Conservation (phyloP, 1,140 invertebrate genomes). For the Cyclargus thomasi region DNA sequence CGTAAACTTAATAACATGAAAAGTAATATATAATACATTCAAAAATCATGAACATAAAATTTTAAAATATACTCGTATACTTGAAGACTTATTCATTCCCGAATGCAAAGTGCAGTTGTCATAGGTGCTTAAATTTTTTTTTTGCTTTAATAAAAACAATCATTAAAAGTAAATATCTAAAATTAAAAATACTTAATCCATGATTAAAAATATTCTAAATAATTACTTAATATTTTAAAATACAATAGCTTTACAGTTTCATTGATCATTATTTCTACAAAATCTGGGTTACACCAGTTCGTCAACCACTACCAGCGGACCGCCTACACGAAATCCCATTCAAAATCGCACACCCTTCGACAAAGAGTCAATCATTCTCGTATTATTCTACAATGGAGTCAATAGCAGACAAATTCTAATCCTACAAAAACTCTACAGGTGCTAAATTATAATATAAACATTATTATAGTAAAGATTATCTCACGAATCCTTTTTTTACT, state of each 20-base stretch:
- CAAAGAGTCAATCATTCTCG: slow-evolving; percentile 69
- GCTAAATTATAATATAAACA: slow-evolving; percentile 18
- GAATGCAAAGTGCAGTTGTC: no score
- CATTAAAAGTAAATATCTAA: no score
- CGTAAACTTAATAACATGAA: no score
- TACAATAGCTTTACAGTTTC: not conserved
- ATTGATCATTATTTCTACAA: slow-evolving; percentile 19
- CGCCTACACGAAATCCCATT: slow-evolving; percentile 63
- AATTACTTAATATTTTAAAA: no score
- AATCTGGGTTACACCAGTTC: slow-evolving; percentile 35
- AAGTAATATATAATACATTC: no score
- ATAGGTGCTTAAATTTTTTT: no score
- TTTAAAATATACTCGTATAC: no score
- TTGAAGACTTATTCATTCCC: no score
- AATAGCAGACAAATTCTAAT: slow-evolving; percentile 60
- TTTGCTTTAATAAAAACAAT: no score
- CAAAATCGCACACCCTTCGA: slow-evolving; percentile 42
- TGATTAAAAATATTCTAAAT: no score
- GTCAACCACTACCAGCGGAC: not conserved
- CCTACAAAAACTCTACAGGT: slow-evolving; percentile 33
- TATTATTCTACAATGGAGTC: slow-evolving; percentile 45
- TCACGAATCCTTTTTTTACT: not conserved
- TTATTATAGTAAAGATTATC: slow-evolving; percentile 9
- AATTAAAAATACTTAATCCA: no score
- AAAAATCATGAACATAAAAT: no score